Conservation (phyloP, 2,797 vertebrate genomes). For the Gila robusta region DNA sequence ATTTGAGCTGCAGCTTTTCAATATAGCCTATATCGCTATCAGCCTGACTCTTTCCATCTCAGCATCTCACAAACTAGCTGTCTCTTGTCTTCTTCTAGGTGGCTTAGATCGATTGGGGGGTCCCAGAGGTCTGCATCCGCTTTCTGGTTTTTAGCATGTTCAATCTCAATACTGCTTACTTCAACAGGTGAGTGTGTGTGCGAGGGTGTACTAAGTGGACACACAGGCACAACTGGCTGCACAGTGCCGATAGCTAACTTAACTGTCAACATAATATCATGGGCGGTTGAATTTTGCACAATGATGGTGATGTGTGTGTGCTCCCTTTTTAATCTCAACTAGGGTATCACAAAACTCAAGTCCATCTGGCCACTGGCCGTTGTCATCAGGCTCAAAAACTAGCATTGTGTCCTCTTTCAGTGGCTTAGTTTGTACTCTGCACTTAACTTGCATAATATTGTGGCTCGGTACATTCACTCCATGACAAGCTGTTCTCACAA, state of each 20-base stretch:
- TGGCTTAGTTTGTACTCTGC: slow-evolving; percentile 3
- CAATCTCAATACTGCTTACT: background rate
- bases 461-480: slow-evolving; percentile 23
- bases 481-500: background rate
- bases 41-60: background rate
- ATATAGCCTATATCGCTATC: background rate
- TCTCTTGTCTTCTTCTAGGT: background rate
- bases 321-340: background rate
- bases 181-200: background rate
- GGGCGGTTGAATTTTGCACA: background rate
- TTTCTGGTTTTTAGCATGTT: too few relatives aligned
- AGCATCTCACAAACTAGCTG: background rate
- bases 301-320: background rate
- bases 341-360: slow-evolving; percentile 21
- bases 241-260: background rate
- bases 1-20: background rate
- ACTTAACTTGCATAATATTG: slow-evolving; percentile 15
- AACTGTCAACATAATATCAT: background rate
- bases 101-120: background rate
- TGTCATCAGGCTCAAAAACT: background rate
- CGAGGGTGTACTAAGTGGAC: background rate
- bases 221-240: background rate
- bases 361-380: slow-evolving; percentile 12
- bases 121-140: background rate
- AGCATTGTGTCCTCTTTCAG: background rate